A percentile compares a stretch with the other conserved stretches of the same genome.
These are phyloP conservation scores for Blomia tropicalis DNA, from an alignment of 2,888 invertebrate species.

Conservation along the genomic window DNA sequence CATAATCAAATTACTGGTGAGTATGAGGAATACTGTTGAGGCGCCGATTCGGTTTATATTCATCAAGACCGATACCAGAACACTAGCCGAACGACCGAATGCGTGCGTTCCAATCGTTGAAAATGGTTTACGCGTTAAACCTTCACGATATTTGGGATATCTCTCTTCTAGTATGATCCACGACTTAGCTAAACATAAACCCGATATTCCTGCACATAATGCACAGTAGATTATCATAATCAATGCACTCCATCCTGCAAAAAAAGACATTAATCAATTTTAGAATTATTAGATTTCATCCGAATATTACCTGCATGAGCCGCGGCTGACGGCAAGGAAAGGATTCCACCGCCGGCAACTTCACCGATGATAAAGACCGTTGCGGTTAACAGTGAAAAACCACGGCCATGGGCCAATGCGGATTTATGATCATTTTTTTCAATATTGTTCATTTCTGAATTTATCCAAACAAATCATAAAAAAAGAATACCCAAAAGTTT, in stretches of 20 bases:
- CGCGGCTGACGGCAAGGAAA: not conserved
- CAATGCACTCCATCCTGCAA: slow-evolving; percentile 49
- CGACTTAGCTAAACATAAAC: slow-evolving; percentile 56
- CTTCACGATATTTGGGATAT: slow-evolving; percentile 42
- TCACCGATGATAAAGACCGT: slow-evolving; percentile 11
- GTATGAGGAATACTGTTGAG: slow-evolving; percentile 12
- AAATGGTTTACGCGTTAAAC: slow-evolving; percentile 55
- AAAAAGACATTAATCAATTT: not conserved
- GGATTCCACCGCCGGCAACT: slow-evolving; percentile 12
- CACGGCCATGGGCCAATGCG: too few species aligned
- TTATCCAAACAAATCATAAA: too few species aligned
- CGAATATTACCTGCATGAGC: not conserved
- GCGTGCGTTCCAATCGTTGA: slow-evolving; percentile 67
- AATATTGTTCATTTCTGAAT: too few species aligned
- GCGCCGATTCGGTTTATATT: not conserved
- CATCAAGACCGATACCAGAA: not conserved
- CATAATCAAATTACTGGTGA: not conserved
- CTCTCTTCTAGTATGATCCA: slow-evolving; percentile 61
- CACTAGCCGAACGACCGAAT: slow-evolving; percentile 33
- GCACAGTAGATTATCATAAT: slow-evolving; percentile 40
- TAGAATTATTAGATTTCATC: not conserved
- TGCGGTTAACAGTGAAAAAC: not conserved
- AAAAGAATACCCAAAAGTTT: too few species aligned
- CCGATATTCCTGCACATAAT: slow-evolving; percentile 57
- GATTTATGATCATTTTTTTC: too few species aligned